A percentile compares a stretch with the other conserved stretches of the same genome.
Conservation (phyloP, 1,140 invertebrate species). For the Drosophila nasuta region DNA sequence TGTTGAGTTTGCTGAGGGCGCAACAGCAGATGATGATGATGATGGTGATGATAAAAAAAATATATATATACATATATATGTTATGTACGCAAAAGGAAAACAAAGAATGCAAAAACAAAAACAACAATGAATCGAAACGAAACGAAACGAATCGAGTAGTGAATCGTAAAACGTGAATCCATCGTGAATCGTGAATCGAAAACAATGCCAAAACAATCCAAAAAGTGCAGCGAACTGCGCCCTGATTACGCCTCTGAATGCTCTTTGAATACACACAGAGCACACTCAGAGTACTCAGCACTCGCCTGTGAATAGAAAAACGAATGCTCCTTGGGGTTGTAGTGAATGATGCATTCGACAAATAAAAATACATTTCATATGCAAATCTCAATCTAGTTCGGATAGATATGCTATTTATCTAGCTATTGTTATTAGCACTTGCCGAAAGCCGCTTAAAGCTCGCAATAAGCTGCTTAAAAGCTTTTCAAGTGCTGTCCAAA, state of each 20-base stretch:
- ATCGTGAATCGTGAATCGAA: constrained; percentile 4
- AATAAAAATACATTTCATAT: not conserved
- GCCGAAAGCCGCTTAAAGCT: constrained; percentile 6
- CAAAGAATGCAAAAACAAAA: not conserved
- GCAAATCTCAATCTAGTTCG: not conserved
- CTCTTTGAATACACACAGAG: not conserved
- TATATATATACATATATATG: constrained; percentile 1
- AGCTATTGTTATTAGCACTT: not conserved
- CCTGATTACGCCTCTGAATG: constrained; percentile 33
- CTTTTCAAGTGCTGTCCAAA: not conserved
- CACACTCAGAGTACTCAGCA: not conserved
- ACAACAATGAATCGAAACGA: constrained; percentile 26
- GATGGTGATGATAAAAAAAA: constrained; percentile 65
- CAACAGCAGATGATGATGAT: constrained; percentile 28
- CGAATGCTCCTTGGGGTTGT: not conserved
- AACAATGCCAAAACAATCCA: constrained; percentile 30
- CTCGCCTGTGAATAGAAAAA: not conserved
- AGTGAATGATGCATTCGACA: not conserved
- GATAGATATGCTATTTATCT: not conserved
- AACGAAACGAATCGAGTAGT: constrained; percentile 26
- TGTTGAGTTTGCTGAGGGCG: constrained; percentile 49
- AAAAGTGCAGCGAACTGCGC: constrained; percentile 50
- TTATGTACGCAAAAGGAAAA: constrained; percentile 18
- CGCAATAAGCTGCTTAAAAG: constrained; percentile 1
- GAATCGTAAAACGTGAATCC: constrained; percentile 2